Evolutionary conservation across 1,140 invertebrate genomes (phyloP).

Genomic region (Ceratitis capitata): DNA sequence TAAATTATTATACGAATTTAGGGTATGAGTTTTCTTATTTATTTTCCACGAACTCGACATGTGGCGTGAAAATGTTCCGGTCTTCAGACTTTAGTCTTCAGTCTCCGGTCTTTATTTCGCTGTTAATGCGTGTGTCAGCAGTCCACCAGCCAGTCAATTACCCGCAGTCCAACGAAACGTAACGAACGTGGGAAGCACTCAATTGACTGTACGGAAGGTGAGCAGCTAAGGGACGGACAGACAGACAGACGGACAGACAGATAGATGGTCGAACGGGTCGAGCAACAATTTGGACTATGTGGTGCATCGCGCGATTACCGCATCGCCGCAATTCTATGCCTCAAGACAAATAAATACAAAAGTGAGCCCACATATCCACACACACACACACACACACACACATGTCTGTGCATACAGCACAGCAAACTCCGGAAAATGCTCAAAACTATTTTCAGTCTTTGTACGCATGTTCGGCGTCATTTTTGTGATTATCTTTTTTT

Average conservation of each 20-base stretch:
- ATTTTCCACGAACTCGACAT: constrained; percentile 26
- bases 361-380: neutral
- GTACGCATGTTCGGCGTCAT: neutral
- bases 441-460: neutral
- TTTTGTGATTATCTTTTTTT: no score
- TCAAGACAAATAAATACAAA: no score
- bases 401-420: neutral
- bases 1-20: neutral
- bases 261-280: no score
- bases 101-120: neutral
- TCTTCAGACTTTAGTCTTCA: neutral
- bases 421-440: neutral
- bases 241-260: neutral
- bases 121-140: neutral
- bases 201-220: neutral
- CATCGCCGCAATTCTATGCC: neutral
- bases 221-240: neutral
- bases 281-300: neutral
- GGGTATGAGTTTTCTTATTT: constrained; percentile 3
- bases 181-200: constrained; percentile 60
- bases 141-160: neutral
- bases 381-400: neutral
- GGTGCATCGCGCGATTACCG: neutral
- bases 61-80: constrained; percentile 27
- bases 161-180: constrained; percentile 55